Conservation (phyloP, 2,797 vertebrate genomes). For the Vespertilio murinus region DNA sequence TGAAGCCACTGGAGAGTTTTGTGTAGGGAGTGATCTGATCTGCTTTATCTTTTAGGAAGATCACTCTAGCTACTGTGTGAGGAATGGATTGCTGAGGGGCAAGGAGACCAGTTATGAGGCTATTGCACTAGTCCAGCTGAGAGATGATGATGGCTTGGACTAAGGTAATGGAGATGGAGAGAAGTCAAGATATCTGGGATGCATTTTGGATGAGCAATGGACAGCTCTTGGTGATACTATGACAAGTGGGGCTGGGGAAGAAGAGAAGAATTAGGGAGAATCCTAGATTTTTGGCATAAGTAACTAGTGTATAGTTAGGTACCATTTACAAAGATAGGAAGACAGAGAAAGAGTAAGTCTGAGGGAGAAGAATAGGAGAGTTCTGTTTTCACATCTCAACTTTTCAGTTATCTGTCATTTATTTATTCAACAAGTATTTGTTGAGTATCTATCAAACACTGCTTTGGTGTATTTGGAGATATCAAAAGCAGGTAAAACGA, state of each 20-base stretch:
- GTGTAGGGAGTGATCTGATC: background rate
- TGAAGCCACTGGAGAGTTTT: background rate
- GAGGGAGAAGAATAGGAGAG: background rate
- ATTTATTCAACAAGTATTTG: background rate
- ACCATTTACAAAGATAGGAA: background rate
- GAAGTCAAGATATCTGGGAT: background rate
- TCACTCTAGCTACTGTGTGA: constrained; percentile 15
- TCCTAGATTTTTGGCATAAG: background rate
- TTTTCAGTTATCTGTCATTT: background rate
- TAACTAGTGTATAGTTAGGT: background rate
- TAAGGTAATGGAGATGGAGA: background rate
- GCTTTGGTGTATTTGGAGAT: background rate
- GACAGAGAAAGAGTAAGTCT: background rate
- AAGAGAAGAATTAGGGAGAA: background rate
- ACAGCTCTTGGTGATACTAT: background rate
- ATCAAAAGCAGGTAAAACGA: background rate
- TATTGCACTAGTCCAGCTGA: background rate
- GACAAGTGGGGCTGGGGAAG: background rate
- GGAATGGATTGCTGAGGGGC: background rate
- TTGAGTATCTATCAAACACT: background rate
- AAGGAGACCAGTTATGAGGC: background rate
- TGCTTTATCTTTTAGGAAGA: constrained; percentile 11
- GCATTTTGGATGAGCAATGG: background rate
- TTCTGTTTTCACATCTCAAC: background rate
- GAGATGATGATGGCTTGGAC: background rate